Base-by-base conservation (phyloP, 2,113 vertebrate species). In the Cyanoderma ruficeps region DNA sequence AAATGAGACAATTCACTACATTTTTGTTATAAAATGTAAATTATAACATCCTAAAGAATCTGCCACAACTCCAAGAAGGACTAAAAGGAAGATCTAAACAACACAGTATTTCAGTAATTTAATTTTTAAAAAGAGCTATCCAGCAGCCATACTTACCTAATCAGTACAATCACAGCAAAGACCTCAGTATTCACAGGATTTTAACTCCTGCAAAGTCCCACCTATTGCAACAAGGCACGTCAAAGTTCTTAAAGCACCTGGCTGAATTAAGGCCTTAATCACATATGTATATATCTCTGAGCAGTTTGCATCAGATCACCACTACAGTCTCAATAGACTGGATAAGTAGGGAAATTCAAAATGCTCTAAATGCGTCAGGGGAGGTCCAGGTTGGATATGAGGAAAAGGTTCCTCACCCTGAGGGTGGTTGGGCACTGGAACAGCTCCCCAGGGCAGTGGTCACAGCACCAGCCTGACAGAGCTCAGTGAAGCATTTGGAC, bases 11-110 rank as follows among this genome's bases (percentile, higher is more conserved):
- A 97, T 96, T 97, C 83, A 53, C 83, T 46, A 49, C 22, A 71
- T 57, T 96, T 97, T 95, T 97, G 60, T 88, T 92, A 93, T 81
- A 96, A 97, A 95, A 79, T 87, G 37, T 91, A 97, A 91, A 94
- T 93, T 81, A 81, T 49, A 86, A 80, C 91, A 77, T 86, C 89
- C 83, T 74, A 87, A 97, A 85, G 68, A 92, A 94, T 96, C 76
- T 79, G 77, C 90, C 85, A 75, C 89, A 93, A 81, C 60, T 85
- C 63, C 78, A 83, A 70, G 61, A 60, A 93, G 69, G 12, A 91
- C 65, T 92, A 68, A 88, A 90, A 97, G 57, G 25, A 92, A 97
- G 88, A 81, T 65, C 60, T 80, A 56, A 96, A 86, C 52, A 78
- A 59, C 59, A 94, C 13, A 87, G 55, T 57, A 90, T 79, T 87